Conservation (phyloP, 2,888 invertebrate species). For the Tribolium freemani region DNA sequence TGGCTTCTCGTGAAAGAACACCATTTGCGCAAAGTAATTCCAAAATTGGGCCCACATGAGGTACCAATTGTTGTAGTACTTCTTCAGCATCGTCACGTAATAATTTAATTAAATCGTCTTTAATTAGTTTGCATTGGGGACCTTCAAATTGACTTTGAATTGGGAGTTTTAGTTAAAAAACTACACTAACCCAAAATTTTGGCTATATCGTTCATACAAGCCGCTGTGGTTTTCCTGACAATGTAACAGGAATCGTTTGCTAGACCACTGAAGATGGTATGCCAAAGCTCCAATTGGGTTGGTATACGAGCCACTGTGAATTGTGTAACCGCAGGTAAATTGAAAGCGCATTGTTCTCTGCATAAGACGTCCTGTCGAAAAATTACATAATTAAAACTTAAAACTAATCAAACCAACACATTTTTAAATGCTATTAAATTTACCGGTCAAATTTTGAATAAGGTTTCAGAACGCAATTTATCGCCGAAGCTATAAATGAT, state of each 20-base stretch:
- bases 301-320: slow-evolving; percentile 68
- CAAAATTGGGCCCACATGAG: slow-evolving; percentile 68
- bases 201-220: slow-evolving; percentile 73
- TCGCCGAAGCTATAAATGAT: too few relatives aligned
- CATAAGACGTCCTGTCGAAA: slow-evolving; percentile 69
- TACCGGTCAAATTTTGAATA: too few relatives aligned
- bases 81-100: slow-evolving; percentile 76
- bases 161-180: not conserved
- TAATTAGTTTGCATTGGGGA: slow-evolving; percentile 66
- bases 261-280: slow-evolving; percentile 71
- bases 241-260: slow-evolving; percentile 73
- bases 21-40: slow-evolving; percentile 65
- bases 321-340: slow-evolving; percentile 75
- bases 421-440: too few relatives aligned
- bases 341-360: slow-evolving; percentile 75
- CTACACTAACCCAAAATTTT: slow-evolving; percentile 60
- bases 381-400: too few relatives aligned
- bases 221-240: slow-evolving; percentile 75
- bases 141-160: slow-evolving; percentile 55
- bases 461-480: too few relatives aligned
- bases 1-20: slow-evolving; percentile 63
- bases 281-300: slow-evolving; percentile 69
- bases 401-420: too few relatives aligned
- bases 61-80: slow-evolving; percentile 73
- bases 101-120: slow-evolving; percentile 72